Evolutionary conservation across 2,113 vertebrate species (phyloP).

Genomic region (Oryzias melastigma): DNA sequence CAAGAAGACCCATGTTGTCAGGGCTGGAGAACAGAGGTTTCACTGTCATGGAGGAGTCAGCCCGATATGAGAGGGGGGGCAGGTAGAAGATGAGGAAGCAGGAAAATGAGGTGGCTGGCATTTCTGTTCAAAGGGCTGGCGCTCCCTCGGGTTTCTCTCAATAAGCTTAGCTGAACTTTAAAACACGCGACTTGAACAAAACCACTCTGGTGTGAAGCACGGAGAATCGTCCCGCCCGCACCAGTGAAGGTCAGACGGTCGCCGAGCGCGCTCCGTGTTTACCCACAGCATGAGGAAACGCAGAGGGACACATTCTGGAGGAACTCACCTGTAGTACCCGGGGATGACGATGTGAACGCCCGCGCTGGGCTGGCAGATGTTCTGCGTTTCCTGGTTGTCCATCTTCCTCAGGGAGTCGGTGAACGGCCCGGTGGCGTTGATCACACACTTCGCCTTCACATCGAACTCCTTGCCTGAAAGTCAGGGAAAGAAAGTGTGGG

Average conservation of each 20-base stretch:
- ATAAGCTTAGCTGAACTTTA: conserved; percentile 69
- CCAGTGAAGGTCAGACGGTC: conserved; percentile 30
- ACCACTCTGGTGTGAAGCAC: conserved; percentile 35
- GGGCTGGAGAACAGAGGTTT: conserved; percentile 74
- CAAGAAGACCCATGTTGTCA: conserved; percentile 95
- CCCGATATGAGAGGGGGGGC: conserved; percentile 12
- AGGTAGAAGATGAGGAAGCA: conserved; percentile 33
- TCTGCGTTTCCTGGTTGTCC: conserved; percentile 81
- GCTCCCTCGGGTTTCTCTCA: conserved; percentile 64
- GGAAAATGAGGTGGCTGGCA: conserved; percentile 64
- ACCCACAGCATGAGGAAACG: conserved; percentile 25
- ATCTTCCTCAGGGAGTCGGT: conserved; percentile 94
- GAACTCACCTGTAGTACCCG: conserved; percentile 90
- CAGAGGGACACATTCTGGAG: conserved; percentile 10
- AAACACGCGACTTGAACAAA: conserved; percentile 52
- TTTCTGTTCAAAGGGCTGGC: conserved; percentile 66
- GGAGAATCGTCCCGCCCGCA: conserved; percentile 13
- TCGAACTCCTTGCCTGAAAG: conserved; percentile 90
- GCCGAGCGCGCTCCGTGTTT: conserved; percentile 31
- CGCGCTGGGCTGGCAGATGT: conserved; percentile 95
- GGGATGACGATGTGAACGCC: conserved; percentile 98
- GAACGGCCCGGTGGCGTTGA: conserved; percentile 97
- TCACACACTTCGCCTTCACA: conserved; percentile 94
- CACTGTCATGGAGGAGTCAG: not conserved
- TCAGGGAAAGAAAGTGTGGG: conserved; percentile 23